Conservation (phyloP, 2,797 vertebrate species). For the Rhadinocentrus ornatus region DNA sequence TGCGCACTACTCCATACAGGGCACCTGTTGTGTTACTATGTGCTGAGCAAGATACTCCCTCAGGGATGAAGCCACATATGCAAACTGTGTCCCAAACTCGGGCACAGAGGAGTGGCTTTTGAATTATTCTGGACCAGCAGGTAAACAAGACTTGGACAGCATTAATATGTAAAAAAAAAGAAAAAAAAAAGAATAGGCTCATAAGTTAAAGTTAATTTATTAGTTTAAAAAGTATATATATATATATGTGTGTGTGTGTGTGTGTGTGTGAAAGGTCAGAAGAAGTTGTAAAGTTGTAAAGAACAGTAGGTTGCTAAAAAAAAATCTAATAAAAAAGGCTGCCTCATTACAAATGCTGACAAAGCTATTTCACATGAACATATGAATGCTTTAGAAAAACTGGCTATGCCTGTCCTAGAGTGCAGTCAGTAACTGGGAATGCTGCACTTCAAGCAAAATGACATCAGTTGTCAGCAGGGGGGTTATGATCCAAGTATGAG, state of each 20-base stretch:
- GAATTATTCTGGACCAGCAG: slow-evolving; percentile 56
- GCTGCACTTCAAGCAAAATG: slow-evolving; percentile 70
- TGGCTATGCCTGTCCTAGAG: slow-evolving; percentile 53
- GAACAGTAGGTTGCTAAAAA: not conserved
- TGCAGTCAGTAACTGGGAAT: slow-evolving; percentile 64
- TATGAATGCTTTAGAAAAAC: slow-evolving; percentile 37
- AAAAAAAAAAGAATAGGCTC: not conserved
- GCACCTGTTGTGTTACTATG: slow-evolving; percentile 85
- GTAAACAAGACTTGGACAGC: slow-evolving; percentile 66
- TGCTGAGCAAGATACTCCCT: slow-evolving; percentile 78
- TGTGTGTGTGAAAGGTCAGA: too few species aligned
- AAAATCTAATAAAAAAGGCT: not conserved
- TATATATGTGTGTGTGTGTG: too few species aligned
- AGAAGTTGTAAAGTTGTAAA: not conserved
- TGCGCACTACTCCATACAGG: slow-evolving; percentile 44
- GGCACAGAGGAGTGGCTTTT: slow-evolving; percentile 74
- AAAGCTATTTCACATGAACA: slow-evolving; percentile 9
- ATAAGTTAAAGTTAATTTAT: not conserved
- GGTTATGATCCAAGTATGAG: slow-evolving; percentile 11
- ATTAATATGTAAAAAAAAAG: not conserved
- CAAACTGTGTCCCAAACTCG: slow-evolving; percentile 77
- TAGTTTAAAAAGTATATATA: not conserved
- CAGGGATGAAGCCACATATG: slow-evolving; percentile 85
- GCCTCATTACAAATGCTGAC: slow-evolving; percentile 50
- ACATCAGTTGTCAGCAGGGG: slow-evolving; percentile 35